Percentiles rank a stretch among this genome's conserved stretches.
Evolutionary conservation across 1,140 invertebrate genomes (phyloP).

Genomic region (Drosophila baimaii): DNA sequence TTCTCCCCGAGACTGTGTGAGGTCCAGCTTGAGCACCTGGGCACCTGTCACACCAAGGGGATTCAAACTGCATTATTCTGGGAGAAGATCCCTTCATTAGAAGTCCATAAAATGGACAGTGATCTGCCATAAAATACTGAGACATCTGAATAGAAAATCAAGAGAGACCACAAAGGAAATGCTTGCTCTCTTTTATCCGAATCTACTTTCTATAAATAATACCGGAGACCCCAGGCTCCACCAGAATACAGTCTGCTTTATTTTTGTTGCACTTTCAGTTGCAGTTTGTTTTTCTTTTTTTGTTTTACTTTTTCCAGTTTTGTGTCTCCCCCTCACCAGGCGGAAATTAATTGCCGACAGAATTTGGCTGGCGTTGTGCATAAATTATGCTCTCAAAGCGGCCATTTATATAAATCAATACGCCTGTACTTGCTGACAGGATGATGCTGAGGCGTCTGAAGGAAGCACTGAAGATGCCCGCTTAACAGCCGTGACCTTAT

Average conservation of each 20-base stretch:
- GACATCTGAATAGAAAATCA: slow-evolving; percentile 33
- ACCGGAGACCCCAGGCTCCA: slow-evolving; percentile 10
- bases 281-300: slow-evolving; percentile 25
- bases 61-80: slow-evolving; percentile 16
- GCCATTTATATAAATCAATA: slow-evolving; percentile 79
- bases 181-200: slow-evolving; percentile 12
- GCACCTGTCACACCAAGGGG: slow-evolving; percentile 28
- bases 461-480: slow-evolving; percentile 7
- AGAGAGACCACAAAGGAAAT: slow-evolving; percentile 8
- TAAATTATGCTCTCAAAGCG: slow-evolving; percentile 70
- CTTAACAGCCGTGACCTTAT: slow-evolving; percentile 65
- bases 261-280: slow-evolving; percentile 58
- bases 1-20: slow-evolving; percentile 26
- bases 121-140: slow-evolving; percentile 30
- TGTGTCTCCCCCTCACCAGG: slow-evolving; percentile 32
- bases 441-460: slow-evolving; percentile 9
- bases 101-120: slow-evolving; percentile 40
- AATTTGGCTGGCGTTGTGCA: slow-evolving; percentile 62
- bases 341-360: slow-evolving; percentile 70
- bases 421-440: slow-evolving; percentile 68
- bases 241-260: slow-evolving; percentile 31
- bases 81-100: slow-evolving; percentile 46
- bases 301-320: slow-evolving; percentile 23
- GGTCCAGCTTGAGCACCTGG: slow-evolving; percentile 27
- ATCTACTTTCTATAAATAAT: slow-evolving; percentile 67